Base-by-base conservation (phyloP, 2,797 vertebrate genomes). In the Hipposideros larvatus region DNA sequence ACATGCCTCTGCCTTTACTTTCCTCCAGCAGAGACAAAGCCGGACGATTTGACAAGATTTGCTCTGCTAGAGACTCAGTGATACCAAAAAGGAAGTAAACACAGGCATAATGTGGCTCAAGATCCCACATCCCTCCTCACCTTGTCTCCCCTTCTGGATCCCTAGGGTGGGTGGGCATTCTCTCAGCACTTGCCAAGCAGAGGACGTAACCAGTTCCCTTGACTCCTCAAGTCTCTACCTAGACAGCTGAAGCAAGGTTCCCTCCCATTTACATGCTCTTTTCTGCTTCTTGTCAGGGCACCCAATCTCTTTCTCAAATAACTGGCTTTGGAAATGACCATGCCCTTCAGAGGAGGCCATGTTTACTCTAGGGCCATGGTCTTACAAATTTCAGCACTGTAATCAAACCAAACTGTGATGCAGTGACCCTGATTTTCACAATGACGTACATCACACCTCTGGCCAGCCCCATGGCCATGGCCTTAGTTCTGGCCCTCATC, bases 11-110 rank as follows among this genome's bases (percentile, higher is more conserved):
- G 82, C 43, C 28, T 13, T 18, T 46, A 21, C 48, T 85, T 83
- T 70, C 59, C 46, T 95, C 70, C n/a, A 53, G 63, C 34, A 53
- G 73, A 87, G 65, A 22, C n/a, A 77, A 70, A 80, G 48, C 87
- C 15, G 37, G 37, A 59, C 15, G 77, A 19, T 61, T 74, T 63
- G 86, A 70, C 46, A 63, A 18, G 75, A 71, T 46, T 86, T 43
- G 22, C 63, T 24, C 31, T 43, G 3, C 11, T 10, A 37, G 43
- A 48, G 82, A 51, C 31, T 90, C 59, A 59, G 48, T 0, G 10
- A 37, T 34, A 57, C 41, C 41, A 74, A n/a, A 89, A 65, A 19
- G 57, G 48, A 63, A 71, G n/a, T 26, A 10, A 68, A 18, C n/a
- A 61, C 8, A 53, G 31, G 18, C 10, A 11, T 10, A n/a, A 24